phyloP scores from a whole-genome alignment of 2,888 invertebrate genomes.

The Sesia apiformis region DNA sequence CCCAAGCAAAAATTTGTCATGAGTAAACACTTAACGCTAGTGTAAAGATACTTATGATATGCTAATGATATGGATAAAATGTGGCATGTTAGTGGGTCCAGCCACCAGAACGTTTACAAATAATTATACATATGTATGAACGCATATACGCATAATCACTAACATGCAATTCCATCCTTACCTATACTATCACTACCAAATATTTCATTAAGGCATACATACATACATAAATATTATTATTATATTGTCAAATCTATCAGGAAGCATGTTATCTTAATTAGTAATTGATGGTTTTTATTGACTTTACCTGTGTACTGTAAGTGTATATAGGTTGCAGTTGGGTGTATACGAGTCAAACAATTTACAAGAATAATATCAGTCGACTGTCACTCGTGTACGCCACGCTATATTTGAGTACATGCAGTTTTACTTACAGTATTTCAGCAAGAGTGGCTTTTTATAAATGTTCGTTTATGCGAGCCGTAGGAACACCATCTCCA shows the following conservation, averaged over 20 bases:
- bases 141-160: slow-evolving; percentile 31
- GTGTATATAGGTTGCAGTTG: neutral
- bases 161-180: slow-evolving; percentile 58
- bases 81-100: no score
- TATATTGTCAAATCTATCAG: slow-evolving; percentile 72
- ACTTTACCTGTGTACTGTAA: slow-evolving; percentile 18
- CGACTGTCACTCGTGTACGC: no score
- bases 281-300: slow-evolving; percentile 62
- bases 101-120: slow-evolving; percentile 27
- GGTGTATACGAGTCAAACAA: no score
- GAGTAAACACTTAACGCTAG: neutral
- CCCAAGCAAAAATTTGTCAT: slow-evolving; percentile 18
- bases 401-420: no score
- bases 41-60: slow-evolving; percentile 44
- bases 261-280: slow-evolving; percentile 65
- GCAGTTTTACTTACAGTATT: no score
- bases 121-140: slow-evolving; percentile 17
- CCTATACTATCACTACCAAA: slow-evolving; percentile 50
- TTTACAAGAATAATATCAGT: no score
- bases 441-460: no score
- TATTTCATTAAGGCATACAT: slow-evolving; percentile 70
- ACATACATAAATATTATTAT: slow-evolving; percentile 37
- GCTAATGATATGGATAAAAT: slow-evolving; percentile 73
- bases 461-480: no score
- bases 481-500: no score